phyloP scores from a whole-genome alignment of 2,797 vertebrate genomes.

The Tadarida brasiliensis region DNA sequence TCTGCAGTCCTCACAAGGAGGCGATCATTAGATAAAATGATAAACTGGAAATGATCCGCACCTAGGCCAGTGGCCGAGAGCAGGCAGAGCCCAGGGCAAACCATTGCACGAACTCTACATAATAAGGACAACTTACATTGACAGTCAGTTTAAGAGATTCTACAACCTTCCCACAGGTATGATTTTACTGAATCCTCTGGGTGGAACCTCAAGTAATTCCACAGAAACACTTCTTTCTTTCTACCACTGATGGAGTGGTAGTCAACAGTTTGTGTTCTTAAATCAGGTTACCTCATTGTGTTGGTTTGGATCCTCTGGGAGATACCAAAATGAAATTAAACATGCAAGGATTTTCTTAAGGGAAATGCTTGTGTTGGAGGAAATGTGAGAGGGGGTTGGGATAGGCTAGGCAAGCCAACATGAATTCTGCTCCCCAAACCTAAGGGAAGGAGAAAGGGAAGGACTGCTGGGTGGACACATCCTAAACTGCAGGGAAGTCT shows the following conservation, averaged over 20 bases:
- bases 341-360: neutral
- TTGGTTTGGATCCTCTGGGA: neutral
- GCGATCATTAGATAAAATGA: slow-evolving; percentile 59
- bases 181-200: slow-evolving; percentile 14
- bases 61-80: neutral
- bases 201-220: slow-evolving; percentile 38
- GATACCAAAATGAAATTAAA: neutral
- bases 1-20: slow-evolving; percentile 68
- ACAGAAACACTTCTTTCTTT: slow-evolving; percentile 19
- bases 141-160: slow-evolving; percentile 54
- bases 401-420: neutral
- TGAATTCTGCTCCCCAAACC: neutral
- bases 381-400: neutral
- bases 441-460: neutral
- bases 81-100: neutral
- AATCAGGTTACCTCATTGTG: neutral
- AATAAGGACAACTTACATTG: neutral
- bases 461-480: neutral
- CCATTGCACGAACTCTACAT: slow-evolving; percentile 1
- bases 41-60: slow-evolving; percentile 69
- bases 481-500: neutral
- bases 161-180: slow-evolving; percentile 1
- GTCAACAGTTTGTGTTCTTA: neutral
- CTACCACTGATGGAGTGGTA: neutral
- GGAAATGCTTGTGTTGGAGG: neutral